A percentile compares a stretch with the other conserved stretches of the same genome.
Evolutionary conservation across 2,113 vertebrate genomes (phyloP).

Genomic region (Sander lucioperca): DNA sequence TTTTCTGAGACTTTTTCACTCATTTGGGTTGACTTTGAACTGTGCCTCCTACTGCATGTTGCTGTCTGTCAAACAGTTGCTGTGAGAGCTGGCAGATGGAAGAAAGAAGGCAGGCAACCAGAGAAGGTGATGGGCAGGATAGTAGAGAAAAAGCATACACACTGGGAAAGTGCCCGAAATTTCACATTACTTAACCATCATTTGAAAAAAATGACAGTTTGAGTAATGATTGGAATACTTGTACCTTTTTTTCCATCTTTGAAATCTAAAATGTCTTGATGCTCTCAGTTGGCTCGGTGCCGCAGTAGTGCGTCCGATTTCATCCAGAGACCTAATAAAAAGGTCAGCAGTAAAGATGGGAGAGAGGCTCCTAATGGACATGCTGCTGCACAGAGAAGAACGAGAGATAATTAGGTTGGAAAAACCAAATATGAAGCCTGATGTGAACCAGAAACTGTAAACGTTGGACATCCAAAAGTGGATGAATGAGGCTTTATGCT

Average conservation of each 20-base stretch:
- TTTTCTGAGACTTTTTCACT: background rate
- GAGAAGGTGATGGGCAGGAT: background rate
- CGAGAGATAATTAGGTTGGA: background rate
- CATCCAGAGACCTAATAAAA: background rate
- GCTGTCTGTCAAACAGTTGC: background rate
- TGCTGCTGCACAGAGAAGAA: background rate
- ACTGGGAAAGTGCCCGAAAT: background rate
- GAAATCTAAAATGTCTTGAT: background rate
- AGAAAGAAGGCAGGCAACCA: background rate
- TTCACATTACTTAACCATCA: background rate
- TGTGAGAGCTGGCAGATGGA: background rate
- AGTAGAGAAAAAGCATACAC: background rate
- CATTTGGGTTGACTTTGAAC: background rate
- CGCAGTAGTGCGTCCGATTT: background rate
- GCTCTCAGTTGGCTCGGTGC: background rate
- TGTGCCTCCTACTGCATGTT: background rate
- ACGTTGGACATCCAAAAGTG: background rate
- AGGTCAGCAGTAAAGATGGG: background rate
- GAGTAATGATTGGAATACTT: background rate
- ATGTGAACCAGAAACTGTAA: background rate
- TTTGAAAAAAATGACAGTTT: background rate
- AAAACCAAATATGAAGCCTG: background rate
- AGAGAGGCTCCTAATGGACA: conserved; percentile 6
- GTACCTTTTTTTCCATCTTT: background rate
- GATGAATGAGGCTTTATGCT: background rate